Conservation (phyloP, 2,888 invertebrate genomes). For the Siphonodentalium dalli region DNA sequence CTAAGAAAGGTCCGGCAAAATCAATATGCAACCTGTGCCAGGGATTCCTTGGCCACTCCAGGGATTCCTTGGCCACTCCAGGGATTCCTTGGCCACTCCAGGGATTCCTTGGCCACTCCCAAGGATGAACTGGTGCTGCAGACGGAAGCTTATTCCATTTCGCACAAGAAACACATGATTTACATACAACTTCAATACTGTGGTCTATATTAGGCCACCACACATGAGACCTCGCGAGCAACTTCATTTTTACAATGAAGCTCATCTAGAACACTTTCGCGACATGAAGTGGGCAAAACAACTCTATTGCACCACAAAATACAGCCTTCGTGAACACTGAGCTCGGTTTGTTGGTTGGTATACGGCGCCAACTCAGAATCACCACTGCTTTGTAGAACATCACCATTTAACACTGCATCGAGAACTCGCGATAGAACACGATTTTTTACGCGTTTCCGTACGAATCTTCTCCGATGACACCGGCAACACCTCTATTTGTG, state of each 20-base stretch:
- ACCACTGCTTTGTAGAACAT: neutral
- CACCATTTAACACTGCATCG: neutral
- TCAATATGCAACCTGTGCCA: constrained; percentile 18
- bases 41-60: too few species aligned
- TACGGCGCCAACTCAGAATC: constrained; percentile 2
- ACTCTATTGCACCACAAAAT: constrained; percentile 16
- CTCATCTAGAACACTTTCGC: neutral
- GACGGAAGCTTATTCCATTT: constrained; percentile 5
- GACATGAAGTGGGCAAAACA: neutral
- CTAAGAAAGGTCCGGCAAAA: constrained; percentile 11
- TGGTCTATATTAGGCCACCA: constrained; percentile 30
- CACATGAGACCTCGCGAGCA: constrained; percentile 19
- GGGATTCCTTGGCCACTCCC: constrained; percentile 11
- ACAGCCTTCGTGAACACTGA: constrained; percentile 6
- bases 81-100: too few species aligned
- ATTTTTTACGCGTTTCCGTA: too few species aligned
- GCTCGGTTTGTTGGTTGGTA: neutral
- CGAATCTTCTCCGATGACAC: too few species aligned
- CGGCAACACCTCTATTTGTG: too few species aligned
- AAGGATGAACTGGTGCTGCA: constrained; percentile 17
- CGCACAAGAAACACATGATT: constrained; percentile 7
- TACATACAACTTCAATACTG: constrained; percentile 9
- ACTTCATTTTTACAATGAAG: constrained; percentile 25
- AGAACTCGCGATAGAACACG: constrained; percentile 3
- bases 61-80: too few species aligned